Evolutionary conservation across 2,113 vertebrate genomes (phyloP).

Genomic region (Xenopus laevis): DNA sequence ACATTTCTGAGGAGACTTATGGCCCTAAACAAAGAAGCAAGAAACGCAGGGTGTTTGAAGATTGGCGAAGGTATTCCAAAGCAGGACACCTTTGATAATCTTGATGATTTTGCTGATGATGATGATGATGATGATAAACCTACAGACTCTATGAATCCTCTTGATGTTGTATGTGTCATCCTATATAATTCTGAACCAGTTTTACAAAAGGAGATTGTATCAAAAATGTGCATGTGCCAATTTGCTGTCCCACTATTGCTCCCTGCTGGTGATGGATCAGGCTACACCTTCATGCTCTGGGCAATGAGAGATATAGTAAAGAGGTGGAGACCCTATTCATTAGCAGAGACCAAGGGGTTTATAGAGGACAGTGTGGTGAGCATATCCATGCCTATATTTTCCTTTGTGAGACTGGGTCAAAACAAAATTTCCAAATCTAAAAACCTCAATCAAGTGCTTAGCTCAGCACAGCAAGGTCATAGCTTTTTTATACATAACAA

Average conservation of each 20-base stretch:
- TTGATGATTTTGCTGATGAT: background rate
- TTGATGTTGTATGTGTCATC: slow-evolving; percentile 66
- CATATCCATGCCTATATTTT: slow-evolving; percentile 64
- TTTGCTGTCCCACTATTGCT: slow-evolving; percentile 75
- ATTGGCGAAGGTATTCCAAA: background rate
- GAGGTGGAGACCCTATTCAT: slow-evolving; percentile 45
- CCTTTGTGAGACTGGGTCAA: slow-evolving; percentile 67
- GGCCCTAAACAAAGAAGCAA: slow-evolving; percentile 51
- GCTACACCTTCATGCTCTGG: slow-evolving; percentile 60
- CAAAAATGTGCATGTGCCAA: slow-evolving; percentile 65
- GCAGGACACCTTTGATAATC: background rate
- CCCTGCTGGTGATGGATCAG: slow-evolving; percentile 58
- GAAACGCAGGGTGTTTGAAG: slow-evolving; percentile 39
- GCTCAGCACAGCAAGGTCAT: slow-evolving; percentile 54
- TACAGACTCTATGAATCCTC: slow-evolving; percentile 54
- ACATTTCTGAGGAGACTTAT: slow-evolving; percentile 55
- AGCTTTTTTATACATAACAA: slow-evolving; percentile 65
- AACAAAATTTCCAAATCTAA: slow-evolving; percentile 70
- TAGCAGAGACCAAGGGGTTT: slow-evolving; percentile 1
- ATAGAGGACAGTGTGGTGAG: slow-evolving; percentile 52
- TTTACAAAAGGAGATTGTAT: slow-evolving; percentile 62
- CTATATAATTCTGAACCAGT: slow-evolving; percentile 66
- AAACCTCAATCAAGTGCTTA: slow-evolving; percentile 65
- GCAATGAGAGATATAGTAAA: slow-evolving; percentile 60
- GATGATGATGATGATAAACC: background rate